Conservation (phyloP, 2,888 invertebrate species). For the Drosophila incognita region DNA sequence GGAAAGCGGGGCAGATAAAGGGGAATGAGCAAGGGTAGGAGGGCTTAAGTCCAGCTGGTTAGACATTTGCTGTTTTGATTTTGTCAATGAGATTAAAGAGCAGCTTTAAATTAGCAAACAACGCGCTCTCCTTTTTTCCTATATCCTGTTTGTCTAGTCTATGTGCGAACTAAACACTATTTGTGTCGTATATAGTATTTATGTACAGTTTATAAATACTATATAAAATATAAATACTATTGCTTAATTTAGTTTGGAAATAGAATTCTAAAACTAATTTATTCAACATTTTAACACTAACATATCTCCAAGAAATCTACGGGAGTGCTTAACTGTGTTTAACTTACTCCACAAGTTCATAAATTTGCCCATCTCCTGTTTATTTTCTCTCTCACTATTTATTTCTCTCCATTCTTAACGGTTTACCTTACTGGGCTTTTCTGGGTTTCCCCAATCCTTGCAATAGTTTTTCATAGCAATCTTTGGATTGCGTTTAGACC, state of each 20-base stretch:
- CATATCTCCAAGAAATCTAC: neutral
- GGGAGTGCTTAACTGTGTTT: neutral
- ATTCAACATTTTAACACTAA: neutral
- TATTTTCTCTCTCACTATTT: neutral
- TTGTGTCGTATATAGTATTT: neutral
- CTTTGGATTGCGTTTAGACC: neutral
- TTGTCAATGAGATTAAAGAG: slow-evolving; percentile 60
- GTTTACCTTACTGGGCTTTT: neutral
- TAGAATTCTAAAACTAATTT: neutral
- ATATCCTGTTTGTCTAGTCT: neutral
- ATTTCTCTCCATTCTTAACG: neutral
- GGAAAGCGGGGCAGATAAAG: neutral
- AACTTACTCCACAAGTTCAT: neutral
- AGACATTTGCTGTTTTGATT: slow-evolving; percentile 66
- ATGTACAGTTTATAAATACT: neutral
- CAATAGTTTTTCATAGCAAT: too few species aligned
- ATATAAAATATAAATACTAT: too few species aligned
- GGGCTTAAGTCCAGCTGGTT: slow-evolving; percentile 61
- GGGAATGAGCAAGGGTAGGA: neutral
- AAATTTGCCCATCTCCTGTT: neutral
- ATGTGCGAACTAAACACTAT: neutral
- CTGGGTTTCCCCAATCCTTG: neutral
- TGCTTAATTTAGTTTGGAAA: neutral
- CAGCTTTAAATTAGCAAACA: slow-evolving; percentile 50
- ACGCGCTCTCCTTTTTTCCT: slow-evolving; percentile 4